Conservation (phyloP, 2,797 vertebrate genomes). For the Paramormyrops hopkinsi region DNA sequence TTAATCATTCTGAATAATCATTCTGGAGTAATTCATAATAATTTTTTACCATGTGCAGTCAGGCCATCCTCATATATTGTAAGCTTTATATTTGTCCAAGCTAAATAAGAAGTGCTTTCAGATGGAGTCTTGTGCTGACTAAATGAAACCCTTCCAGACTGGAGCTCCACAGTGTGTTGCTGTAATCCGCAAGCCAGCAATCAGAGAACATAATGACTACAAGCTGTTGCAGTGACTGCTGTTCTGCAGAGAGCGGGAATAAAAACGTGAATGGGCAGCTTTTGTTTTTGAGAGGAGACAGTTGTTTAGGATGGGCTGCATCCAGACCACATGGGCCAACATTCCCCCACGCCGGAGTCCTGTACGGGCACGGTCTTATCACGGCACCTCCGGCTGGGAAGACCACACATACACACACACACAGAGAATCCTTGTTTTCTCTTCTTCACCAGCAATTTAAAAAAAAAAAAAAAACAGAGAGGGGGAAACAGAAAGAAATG, state of each 20-base stretch:
- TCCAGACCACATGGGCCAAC: constrained; percentile 42
- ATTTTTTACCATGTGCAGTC: background rate
- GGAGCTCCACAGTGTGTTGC: background rate
- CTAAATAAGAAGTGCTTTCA: constrained; percentile 2
- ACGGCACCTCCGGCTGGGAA: background rate
- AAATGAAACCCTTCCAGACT: background rate
- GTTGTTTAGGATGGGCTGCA: constrained; percentile 40
- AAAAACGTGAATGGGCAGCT: constrained; percentile 21
- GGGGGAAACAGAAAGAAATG: background rate
- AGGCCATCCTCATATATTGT: background rate
- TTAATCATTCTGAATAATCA: background rate
- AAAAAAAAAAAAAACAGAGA: background rate
- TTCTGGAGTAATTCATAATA: background rate
- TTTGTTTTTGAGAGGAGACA: constrained; percentile 33
- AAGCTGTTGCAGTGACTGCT: constrained; percentile 35
- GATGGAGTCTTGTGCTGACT: background rate
- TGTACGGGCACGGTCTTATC: background rate
- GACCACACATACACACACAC: background rate
- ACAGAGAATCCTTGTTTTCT: background rate
- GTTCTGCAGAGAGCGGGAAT: constrained; percentile 25
- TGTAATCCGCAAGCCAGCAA: background rate
- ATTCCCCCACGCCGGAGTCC: constrained; percentile 28
- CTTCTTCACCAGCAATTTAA: background rate
- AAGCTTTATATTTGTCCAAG: background rate
- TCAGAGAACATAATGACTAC: constrained; percentile 32